phyloP scores from a whole-genome alignment of 2,797 vertebrate genomes.

The Pangasius djambal region DNA sequence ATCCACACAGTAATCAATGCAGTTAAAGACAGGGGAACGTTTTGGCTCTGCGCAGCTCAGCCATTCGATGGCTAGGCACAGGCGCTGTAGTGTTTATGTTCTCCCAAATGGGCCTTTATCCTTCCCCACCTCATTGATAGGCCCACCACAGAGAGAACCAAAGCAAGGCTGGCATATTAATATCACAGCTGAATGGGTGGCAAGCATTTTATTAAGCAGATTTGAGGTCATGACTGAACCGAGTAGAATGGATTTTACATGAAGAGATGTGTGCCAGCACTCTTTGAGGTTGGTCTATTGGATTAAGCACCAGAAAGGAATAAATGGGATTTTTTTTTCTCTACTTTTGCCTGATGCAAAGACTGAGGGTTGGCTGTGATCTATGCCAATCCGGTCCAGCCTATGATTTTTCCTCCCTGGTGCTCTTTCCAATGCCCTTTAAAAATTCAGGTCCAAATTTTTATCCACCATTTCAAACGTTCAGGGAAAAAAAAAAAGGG shows the following conservation, averaged over 20 bases:
- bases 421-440: conserved; percentile 66
- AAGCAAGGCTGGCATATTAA: conserved; percentile 50
- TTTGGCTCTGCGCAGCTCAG: conserved; percentile 18
- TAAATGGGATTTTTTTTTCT: conserved; percentile 54
- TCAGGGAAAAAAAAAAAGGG: conserved; percentile 54
- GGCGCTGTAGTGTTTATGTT: conserved; percentile 30
- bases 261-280: conserved; percentile 46
- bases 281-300: conserved; percentile 72
- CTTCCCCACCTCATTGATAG: conserved; percentile 42
- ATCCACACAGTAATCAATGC: conserved; percentile 74
- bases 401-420: conserved; percentile 78
- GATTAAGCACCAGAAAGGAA: conserved; percentile 67
- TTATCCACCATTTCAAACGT: conserved; percentile 71
- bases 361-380: conserved; percentile 76
- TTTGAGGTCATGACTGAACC: conserved; percentile 42
- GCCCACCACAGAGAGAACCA: conserved; percentile 42
- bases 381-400: conserved; percentile 70
- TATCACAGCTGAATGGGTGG: conserved; percentile 47
- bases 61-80: conserved; percentile 4
- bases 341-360: conserved; percentile 63
- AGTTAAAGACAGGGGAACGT: conserved; percentile 59
- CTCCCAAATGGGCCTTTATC: conserved; percentile 38
- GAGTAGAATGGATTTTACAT: conserved; percentile 48
- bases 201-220: conserved; percentile 44
- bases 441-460: conserved; percentile 76